Conservation (phyloP, 2,888 invertebrate species). For the Spodoptera littoralis region DNA sequence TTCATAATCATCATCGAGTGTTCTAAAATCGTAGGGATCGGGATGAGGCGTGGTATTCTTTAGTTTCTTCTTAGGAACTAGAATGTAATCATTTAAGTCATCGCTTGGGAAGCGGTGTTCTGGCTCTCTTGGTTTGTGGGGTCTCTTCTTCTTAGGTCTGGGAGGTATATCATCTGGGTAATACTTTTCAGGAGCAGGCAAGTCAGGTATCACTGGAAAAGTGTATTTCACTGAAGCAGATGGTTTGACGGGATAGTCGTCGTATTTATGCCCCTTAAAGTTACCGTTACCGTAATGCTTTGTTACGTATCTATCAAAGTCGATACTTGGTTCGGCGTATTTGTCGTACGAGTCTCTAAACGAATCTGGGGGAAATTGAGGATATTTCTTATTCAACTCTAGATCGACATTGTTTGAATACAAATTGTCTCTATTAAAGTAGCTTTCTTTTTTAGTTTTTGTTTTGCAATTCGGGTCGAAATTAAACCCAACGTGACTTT, state of each 20-base stretch:
- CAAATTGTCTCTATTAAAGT: slow-evolving; percentile 63
- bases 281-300: slow-evolving; percentile 66
- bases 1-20: slow-evolving; percentile 77
- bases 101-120: slow-evolving; percentile 69
- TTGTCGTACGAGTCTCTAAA: slow-evolving; percentile 76
- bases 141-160: slow-evolving; percentile 79
- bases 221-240: slow-evolving; percentile 64
- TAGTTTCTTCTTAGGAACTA: slow-evolving; percentile 83
- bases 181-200: slow-evolving; percentile 68
- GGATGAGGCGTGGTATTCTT: slow-evolving; percentile 70
- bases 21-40: slow-evolving; percentile 73
- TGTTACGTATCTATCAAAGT: slow-evolving; percentile 71
- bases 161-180: slow-evolving; percentile 73
- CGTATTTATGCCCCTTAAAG: slow-evolving; percentile 71
- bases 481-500: slow-evolving; percentile 77
- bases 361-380: slow-evolving; percentile 65
- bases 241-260: slow-evolving; percentile 66
- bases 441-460: slow-evolving; percentile 75
- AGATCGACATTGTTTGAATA: slow-evolving; percentile 71
- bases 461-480: slow-evolving; percentile 81
- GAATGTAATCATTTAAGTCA: slow-evolving; percentile 78
- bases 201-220: slow-evolving; percentile 73
- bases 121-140: slow-evolving; percentile 66
- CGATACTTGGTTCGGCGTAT: slow-evolving; percentile 72
- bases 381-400: slow-evolving; percentile 74